A percentile compares a stretch with the other conserved stretches of the same genome.
Evolutionary conservation across 1,140 invertebrate genomes (phyloP).

Genomic region (Diabrotica virgifera): DNA sequence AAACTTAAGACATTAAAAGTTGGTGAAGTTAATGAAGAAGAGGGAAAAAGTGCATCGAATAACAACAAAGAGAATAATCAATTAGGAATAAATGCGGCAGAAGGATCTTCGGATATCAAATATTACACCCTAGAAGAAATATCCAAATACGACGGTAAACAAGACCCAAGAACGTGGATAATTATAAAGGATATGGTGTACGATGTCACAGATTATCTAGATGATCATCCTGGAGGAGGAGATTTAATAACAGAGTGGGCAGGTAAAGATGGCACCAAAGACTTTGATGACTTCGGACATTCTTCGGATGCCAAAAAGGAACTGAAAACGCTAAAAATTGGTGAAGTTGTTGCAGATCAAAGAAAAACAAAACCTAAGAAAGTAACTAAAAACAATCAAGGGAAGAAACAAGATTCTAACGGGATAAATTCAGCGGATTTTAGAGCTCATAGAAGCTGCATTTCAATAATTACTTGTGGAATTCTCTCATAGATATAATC

Average conservation of each 20-base stretch:
- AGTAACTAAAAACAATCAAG: neutral
- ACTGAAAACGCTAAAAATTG: conserved; percentile 62
- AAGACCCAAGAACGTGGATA: conserved; percentile 56
- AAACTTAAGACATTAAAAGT: conserved; percentile 60
- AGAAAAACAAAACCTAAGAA: neutral
- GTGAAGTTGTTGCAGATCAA: conserved; percentile 55
- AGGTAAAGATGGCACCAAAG: conserved; percentile 61
- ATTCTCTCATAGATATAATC: neutral
- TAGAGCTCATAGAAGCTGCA: neutral
- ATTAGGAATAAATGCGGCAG: too few relatives aligned
- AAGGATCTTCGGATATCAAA: conserved; percentile 16
- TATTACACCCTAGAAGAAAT: conserved; percentile 57
- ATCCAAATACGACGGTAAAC: conserved; percentile 53
- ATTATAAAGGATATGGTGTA: conserved; percentile 62
- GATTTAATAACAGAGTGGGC: conserved; percentile 61
- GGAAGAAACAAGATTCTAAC: neutral
- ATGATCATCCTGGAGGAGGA: conserved; percentile 65
- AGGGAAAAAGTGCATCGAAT: neutral
- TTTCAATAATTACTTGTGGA: conserved; percentile 2
- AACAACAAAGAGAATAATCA: too few relatives aligned
- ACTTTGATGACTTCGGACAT: conserved; percentile 64
- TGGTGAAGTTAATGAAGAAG: conserved; percentile 57
- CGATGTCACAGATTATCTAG: conserved; percentile 62
- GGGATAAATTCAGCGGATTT: neutral
- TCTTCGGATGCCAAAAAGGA: conserved; percentile 58